Conservation (phyloP, 2,888 invertebrate species). For the Diploptera punctata region DNA sequence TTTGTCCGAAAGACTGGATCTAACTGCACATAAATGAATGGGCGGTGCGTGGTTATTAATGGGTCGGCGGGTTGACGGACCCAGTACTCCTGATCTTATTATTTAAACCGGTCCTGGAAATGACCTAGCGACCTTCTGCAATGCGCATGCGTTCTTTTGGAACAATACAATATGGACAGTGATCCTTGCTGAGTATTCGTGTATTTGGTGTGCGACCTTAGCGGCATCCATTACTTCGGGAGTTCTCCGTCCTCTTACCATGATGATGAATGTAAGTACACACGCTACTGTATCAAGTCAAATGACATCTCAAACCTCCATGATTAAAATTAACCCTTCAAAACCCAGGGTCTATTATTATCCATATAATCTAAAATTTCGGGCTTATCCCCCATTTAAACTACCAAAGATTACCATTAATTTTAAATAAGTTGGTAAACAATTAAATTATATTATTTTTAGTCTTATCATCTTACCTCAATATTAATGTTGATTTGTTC, state of each 20-base stretch:
- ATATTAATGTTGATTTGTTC: too few species aligned
- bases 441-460: too few species aligned
- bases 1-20: too few species aligned
- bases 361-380: too few species aligned
- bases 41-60: not conserved
- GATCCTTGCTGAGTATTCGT: slow-evolving; percentile 10
- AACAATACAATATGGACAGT: slow-evolving; percentile 17
- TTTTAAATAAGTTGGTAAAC: too few species aligned
- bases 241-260: not conserved
- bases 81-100: not conserved
- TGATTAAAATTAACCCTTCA: too few species aligned
- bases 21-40: not conserved
- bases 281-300: too few species aligned
- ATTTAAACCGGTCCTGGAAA: slow-evolving; percentile 23
- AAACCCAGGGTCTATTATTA: too few species aligned
- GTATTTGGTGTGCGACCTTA: slow-evolving; percentile 17
- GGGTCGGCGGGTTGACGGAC: not conserved
- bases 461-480: too few species aligned
- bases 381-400: too few species aligned
- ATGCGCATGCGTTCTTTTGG: slow-evolving; percentile 21
- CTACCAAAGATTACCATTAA: too few species aligned
- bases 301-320: too few species aligned
- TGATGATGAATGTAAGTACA: not conserved
- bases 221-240: not conserved
- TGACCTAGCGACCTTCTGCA: slow-evolving; percentile 16